Percentiles rank a stretch among this genome's conserved stretches.
These are phyloP conservation scores for Fopius arisanus DNA, from an alignment of 1,140 invertebrate species.

Conservation along the genomic window DNA sequence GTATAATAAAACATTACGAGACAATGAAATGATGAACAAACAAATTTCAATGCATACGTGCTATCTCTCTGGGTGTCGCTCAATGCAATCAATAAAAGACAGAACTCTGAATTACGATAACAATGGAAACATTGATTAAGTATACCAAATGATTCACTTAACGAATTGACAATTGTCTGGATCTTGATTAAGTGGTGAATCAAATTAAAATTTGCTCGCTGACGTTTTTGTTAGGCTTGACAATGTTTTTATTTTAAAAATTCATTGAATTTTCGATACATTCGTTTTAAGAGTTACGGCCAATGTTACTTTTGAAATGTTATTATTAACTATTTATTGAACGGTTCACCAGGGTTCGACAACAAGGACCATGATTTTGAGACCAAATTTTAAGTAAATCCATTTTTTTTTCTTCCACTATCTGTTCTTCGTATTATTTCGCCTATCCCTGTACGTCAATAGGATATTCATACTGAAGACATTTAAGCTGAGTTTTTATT, in stretches of 20 bases:
- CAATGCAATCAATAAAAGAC: background rate
- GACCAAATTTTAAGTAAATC: too few species aligned
- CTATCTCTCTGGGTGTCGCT: background rate
- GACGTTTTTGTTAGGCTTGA: too few species aligned
- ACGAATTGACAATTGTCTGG: background rate
- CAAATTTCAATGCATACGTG: background rate
- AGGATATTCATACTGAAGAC: too few species aligned
- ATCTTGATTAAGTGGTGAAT: background rate
- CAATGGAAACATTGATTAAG: background rate
- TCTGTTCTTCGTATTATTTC: too few species aligned
- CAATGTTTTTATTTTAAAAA: background rate
- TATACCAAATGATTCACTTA: background rate
- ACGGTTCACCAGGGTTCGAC: too few species aligned
- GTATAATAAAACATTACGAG: background rate
- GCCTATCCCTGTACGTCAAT: too few species aligned
- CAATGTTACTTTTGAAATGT: background rate
- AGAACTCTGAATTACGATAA: background rate
- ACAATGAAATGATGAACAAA: background rate
- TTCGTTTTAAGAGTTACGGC: background rate
- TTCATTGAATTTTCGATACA: background rate
- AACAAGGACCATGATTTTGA: background rate
- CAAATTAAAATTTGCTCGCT: background rate
- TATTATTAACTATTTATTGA: background rate
- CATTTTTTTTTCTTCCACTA: too few species aligned
- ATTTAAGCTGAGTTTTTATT: too few species aligned